Conservation (phyloP, 2,888 invertebrate genomes). For the Lasius fuliginosus region DNA sequence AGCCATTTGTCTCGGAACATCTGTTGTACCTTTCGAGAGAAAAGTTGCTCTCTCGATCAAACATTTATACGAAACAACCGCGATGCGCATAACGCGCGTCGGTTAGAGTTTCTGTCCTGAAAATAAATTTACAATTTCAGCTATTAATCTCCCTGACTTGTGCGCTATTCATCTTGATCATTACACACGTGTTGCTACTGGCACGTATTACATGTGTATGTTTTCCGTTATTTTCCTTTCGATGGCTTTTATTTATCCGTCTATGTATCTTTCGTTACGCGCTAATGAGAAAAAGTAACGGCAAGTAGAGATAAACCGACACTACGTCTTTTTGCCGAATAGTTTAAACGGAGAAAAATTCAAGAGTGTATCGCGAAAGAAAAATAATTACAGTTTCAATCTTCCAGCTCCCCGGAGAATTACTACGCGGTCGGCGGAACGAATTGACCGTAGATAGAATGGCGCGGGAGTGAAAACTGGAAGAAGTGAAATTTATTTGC, state of each 20-base stretch:
- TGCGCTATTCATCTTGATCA: constrained; percentile 45
- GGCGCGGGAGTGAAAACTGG: constrained; percentile 25
- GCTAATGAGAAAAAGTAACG: constrained; percentile 19
- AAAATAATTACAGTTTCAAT: constrained; percentile 80
- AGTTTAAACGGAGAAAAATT: constrained; percentile 64
- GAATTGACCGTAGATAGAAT: constrained; percentile 30
- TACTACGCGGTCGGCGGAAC: constrained; percentile 56
- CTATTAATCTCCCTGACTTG: constrained; percentile 42
- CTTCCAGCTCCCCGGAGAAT: constrained; percentile 69
- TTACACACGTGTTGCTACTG: constrained; percentile 32
- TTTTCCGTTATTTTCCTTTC: constrained; percentile 29
- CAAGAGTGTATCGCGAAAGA: constrained; percentile 67
- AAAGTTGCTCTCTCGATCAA: constrained; percentile 69
- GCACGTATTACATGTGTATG: constrained; percentile 34
- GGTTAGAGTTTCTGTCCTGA: constrained; percentile 39
- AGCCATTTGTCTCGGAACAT: constrained; percentile 73
- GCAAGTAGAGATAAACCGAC: constrained; percentile 70
- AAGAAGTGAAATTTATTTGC: constrained; percentile 72
- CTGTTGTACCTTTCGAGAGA: constrained; percentile 62
- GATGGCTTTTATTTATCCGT: constrained; percentile 27
- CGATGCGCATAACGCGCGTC: constrained; percentile 36
- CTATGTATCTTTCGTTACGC: constrained; percentile 21
- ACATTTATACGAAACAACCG: constrained; percentile 66
- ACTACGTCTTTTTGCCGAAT: constrained; percentile 61
- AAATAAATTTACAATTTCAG: constrained; percentile 53